Base-by-base conservation (phyloP, 1,140 invertebrate species). In the Agrilus planipennis region DNA sequence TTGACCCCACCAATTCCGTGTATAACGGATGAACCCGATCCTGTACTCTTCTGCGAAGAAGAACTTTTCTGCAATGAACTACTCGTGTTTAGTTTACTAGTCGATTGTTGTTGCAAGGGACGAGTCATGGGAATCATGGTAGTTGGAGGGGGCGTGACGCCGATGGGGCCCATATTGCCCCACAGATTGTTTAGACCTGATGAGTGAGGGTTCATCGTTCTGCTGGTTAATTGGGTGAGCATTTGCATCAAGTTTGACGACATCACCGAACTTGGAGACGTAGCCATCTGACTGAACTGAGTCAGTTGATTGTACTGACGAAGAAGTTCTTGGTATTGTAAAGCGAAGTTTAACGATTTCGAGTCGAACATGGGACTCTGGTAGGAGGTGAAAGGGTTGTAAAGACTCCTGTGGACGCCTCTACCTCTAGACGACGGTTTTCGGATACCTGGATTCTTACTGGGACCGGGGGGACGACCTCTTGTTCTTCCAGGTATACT, bases 311-410 rank as follows among this genome's bases (percentile, higher is more conserved):
- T 60, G 42, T 63, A 61, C 39, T 61, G 60, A 17, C 55, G 50
- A 4, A 61, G 49, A 4, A 62, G 25, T 12, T 61, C 58, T 38
- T 61, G 55, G 39, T 60, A 60, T 19, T 58, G 55, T 32, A 57
- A 53, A 11, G 58, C 37, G 27, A 56, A 59, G 20, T 54, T 50
- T n/a, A 47, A 50, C 6, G 43, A 39, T n/a, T 44, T 43, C 10
- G 47, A 41, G 18, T 25, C 34, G 14, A 45, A 38, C 34, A 45
- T 34, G n/a, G 35, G 39, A 9, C 44, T 36, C 18, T 41, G 34
- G 10, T 39, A 27, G 4, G 44, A 29, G 4, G 15, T 12, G 35
- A 46, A 52, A 2, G 49, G 44, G 27, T 49, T 51, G 1, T 42
- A 10, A 2, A 36, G 22, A 29, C 18, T 19, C n/a, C n/a, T n/a